Percentiles rank a stretch among this genome's conserved stretches.
phyloP scores from a whole-genome alignment of 2,797 vertebrate species.

The Mormyrops boulengeri region DNA sequence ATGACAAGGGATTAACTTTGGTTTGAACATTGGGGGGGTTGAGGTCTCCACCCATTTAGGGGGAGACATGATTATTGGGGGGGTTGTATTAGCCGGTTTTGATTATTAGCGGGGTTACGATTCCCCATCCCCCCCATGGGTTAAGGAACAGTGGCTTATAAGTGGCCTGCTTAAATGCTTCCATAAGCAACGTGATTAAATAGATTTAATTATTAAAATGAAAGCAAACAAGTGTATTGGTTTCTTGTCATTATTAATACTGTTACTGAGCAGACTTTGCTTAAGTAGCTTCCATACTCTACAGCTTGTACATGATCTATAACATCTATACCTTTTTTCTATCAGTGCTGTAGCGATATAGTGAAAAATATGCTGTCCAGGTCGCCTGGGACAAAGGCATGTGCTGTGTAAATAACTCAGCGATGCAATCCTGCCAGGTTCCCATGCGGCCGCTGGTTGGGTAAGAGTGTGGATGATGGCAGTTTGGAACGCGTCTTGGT shows the following conservation, averaged over 20 bases:
- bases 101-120: neutral
- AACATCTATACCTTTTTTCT: neutral
- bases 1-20: neutral
- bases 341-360: neutral
- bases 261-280: neutral
- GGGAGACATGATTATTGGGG: too few species aligned
- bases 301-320: neutral
- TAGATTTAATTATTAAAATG: neutral
- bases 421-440: slow-evolving; percentile 64
- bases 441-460: slow-evolving; percentile 93
- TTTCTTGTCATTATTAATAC: neutral
- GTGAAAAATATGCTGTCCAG: neutral
- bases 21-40: too few species aligned
- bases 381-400: neutral
- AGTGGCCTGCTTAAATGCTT: neutral
- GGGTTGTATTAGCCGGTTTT: too few species aligned
- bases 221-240: neutral
- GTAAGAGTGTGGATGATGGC: slow-evolving; percentile 94
- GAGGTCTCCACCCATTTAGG: too few species aligned
- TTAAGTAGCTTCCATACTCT: neutral
- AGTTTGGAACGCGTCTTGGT: slow-evolving; percentile 94
- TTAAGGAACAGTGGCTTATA: neutral
- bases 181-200: neutral
- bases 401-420: neutral
- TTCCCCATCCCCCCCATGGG: too few species aligned